Conservation (phyloP, 1,140 invertebrate genomes). For the Vanessa tameamea region DNA sequence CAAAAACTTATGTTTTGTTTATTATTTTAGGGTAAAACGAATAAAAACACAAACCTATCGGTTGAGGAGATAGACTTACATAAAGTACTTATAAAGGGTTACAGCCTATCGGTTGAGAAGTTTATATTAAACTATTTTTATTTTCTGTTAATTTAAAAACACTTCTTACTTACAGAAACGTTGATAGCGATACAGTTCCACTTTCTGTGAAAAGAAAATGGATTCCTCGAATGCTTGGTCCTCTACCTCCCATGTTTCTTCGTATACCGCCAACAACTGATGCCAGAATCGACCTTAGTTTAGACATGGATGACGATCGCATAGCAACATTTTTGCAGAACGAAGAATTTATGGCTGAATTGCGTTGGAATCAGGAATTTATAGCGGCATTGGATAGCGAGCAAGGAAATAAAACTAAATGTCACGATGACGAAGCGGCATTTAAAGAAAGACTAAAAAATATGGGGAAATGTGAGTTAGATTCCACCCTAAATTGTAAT, state of each 20-base stretch:
- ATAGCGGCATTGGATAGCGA: constrained; percentile 91
- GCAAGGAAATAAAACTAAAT: constrained; percentile 80
- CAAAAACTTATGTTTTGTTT: too few relatives aligned
- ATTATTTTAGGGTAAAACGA: too few relatives aligned
- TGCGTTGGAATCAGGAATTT: constrained; percentile 94
- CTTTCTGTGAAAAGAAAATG: constrained; percentile 82
- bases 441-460: constrained; percentile 91
- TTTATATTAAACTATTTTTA: too few relatives aligned
- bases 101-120: too few relatives aligned
- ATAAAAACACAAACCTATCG: too few relatives aligned
- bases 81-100: too few relatives aligned
- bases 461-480: constrained; percentile 90
- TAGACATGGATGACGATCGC: constrained; percentile 85
- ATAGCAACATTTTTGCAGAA: constrained; percentile 95
- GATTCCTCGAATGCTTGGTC: constrained; percentile 91
- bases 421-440: constrained; percentile 88
- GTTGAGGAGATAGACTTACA: too few relatives aligned
- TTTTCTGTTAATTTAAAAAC: too few relatives aligned
- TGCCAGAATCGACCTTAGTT: constrained; percentile 68
- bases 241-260: constrained; percentile 90
- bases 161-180: constrained; percentile 56
- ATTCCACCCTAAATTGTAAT: too few relatives aligned
- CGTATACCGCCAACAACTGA: constrained; percentile 81
- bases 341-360: constrained; percentile 94
- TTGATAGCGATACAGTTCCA: constrained; percentile 67